Evolutionary conservation across 2,888 invertebrate species (phyloP), one percentile per base, ranked within the genome.

Genomic region (Gastracanthus pulcherrimus): DNA sequence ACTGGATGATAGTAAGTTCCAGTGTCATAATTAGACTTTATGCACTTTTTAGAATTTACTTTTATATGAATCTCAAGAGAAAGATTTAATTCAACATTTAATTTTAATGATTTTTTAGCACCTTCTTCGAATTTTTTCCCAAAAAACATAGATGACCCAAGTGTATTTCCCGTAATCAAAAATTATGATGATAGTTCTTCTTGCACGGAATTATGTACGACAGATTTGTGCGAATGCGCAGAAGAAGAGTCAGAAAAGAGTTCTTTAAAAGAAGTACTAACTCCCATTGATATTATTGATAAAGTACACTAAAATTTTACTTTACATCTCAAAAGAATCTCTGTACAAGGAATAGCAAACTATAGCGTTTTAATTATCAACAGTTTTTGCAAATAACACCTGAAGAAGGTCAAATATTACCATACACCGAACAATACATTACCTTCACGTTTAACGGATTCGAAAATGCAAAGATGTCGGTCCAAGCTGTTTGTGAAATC

Each of bases 351-450:
- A n/a, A n/a, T n/a, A n/a, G n/a, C n/a, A n/a, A n/a, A n/a, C n/a
- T n/a, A n/a, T n/a, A n/a, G n/a, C n/a, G 1, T 36, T 19, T 34
- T 9, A 34, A 41, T 60, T 23, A n/a, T 26, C 16, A 48, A 41
- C 6, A 82, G 82, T 62, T 82, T 29, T 41, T 82, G 6, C 71
- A 67, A 69, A 70, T 82, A 1, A 19, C n/a, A 23, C 80, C 80
- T 0, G 16, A 58, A 29, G 58, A 55, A 31, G 82, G 82, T 7
- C 41, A 69, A 29, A 45, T 83, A 23, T 29, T 5, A 2, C 82
- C 82, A 4, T 48, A 38, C 11, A 5, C 41, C 0, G 74, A 74
- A n/a, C 41, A 41, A 16, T 26, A 41, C 9, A 19, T 83, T 11
- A 31, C 16, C 5, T 62, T 83, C 7, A 58, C n/a, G 1, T 81